Percentiles rank a stretch among this genome's conserved stretches.
Evolutionary conservation across 2,888 invertebrate species (phyloP).

Genomic region (Drosophila helvetica): DNA sequence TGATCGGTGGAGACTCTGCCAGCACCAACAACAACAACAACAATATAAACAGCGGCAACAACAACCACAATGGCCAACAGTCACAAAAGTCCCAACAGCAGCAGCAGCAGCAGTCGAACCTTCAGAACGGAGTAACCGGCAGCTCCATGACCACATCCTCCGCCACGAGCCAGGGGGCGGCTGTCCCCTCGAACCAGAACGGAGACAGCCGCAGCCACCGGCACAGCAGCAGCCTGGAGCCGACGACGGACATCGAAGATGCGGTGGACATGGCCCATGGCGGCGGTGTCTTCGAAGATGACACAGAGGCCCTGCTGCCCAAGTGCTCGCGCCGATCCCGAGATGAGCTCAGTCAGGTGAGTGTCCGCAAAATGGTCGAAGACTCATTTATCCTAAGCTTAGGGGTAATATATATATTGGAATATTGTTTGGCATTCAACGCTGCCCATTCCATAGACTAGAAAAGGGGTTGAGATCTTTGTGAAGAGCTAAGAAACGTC

Average conservation of each 20-base stretch:
- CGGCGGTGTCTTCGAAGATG: slow-evolving; percentile 83
- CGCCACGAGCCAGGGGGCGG: slow-evolving; percentile 5
- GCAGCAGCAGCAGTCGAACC: slow-evolving; percentile 59
- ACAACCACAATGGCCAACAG: slow-evolving; percentile 53
- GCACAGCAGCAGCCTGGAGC: slow-evolving; percentile 64
- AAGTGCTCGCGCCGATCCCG: slow-evolving; percentile 82
- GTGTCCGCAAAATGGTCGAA: slow-evolving; percentile 39
- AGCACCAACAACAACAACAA: slow-evolving; percentile 43
- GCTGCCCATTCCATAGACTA: too few species aligned
- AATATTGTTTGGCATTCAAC: too few species aligned
- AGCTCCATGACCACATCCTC: slow-evolving; percentile 48
- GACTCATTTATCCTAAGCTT: too few species aligned
- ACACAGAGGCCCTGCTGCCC: slow-evolving; percentile 83
- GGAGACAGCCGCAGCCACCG: slow-evolving; percentile 34
- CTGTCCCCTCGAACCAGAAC: slow-evolving; percentile 23
- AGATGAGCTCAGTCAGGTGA: slow-evolving; percentile 84
- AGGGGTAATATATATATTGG: too few species aligned
- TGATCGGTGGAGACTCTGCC: neutral
- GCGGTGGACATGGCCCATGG: slow-evolving; percentile 78
- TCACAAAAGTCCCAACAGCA: slow-evolving; percentile 66
- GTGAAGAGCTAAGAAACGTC: too few species aligned
- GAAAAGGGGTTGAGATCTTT: too few species aligned
- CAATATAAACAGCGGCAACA: slow-evolving; percentile 63
- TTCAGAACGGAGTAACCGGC: slow-evolving; percentile 17
- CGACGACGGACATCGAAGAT: slow-evolving; percentile 55